A percentile compares a stretch with the other conserved stretches of the same genome.
Conservation (phyloP, 2,797 vertebrate genomes). For the Tachyglossus aculeatus region DNA sequence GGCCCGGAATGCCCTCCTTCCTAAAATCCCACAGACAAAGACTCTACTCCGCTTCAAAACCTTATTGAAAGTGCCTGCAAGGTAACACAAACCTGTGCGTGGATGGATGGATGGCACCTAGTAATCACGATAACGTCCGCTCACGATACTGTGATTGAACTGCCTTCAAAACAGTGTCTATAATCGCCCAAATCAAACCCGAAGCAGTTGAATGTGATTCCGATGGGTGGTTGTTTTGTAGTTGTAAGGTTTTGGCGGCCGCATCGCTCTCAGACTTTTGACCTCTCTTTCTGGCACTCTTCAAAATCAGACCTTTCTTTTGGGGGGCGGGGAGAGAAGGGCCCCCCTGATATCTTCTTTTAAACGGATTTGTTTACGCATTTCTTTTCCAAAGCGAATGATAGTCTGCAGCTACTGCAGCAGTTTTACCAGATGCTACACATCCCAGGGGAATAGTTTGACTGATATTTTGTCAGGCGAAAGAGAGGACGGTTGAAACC, state of each 20-base stretch:
- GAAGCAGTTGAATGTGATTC: no score
- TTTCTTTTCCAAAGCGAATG: slow-evolving; percentile 38
- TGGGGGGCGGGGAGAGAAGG: not conserved
- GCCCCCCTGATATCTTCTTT: slow-evolving; percentile 9
- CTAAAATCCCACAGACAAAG: no score
- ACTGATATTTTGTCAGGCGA: slow-evolving; percentile 33
- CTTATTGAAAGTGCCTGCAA: no score
- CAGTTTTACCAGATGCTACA: slow-evolving; percentile 50
- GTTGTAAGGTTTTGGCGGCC: no score
- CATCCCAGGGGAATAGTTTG: slow-evolving; percentile 41
- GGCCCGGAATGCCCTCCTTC: no score
- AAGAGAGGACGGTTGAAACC: slow-evolving; percentile 8
- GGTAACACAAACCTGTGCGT: no score
- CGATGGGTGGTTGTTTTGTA: no score
- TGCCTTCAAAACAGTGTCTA: not conserved
- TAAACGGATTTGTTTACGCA: slow-evolving; percentile 30
- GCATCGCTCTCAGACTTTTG: not conserved
- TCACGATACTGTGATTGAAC: no score
- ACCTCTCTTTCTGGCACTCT: slow-evolving; percentile 40
- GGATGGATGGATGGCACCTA: no score
- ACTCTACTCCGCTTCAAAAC: no score
- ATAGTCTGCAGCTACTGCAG: slow-evolving; percentile 4
- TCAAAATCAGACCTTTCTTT: slow-evolving; percentile 19
- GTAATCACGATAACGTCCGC: no score
- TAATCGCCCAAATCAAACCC: no score